These are phyloP conservation scores for Hydrolagus affinis DNA, from an alignment of 2,113 vertebrate species.

Conservation along the genomic window DNA sequence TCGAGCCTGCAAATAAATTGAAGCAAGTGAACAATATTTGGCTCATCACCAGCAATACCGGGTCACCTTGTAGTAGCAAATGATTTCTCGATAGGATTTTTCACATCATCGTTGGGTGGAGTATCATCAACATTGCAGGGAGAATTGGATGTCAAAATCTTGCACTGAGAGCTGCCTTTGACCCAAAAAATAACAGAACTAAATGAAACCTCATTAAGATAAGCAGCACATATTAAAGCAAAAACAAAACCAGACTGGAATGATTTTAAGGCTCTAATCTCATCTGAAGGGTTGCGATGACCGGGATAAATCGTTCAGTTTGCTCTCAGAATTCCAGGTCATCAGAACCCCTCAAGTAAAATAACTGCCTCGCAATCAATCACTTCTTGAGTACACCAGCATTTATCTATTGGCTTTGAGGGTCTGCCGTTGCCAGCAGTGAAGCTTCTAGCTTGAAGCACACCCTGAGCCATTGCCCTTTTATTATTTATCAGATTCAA, in stretches of 20 bases:
- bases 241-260: background rate
- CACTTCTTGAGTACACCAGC: background rate
- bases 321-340: background rate
- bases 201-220: background rate
- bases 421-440: background rate
- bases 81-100: background rate
- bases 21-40: background rate
- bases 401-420: background rate
- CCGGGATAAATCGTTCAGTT: background rate
- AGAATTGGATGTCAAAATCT: background rate
- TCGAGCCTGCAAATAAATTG: background rate
- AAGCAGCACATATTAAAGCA: background rate
- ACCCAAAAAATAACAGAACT: background rate
- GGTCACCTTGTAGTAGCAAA: background rate
- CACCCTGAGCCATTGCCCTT: background rate
- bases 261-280: background rate
- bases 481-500: background rate
- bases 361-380: background rate
- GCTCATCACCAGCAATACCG: background rate
- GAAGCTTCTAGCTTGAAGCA: background rate
- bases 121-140: background rate
- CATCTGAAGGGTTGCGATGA: background rate
- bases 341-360: background rate
- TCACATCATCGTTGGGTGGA: no score
- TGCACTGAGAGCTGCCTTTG: background rate